Evolutionary conservation across 2,888 invertebrate genomes (phyloP), one percentile per base, ranked within the genome.

Genomic region (Sthenelais limicola): DNA sequence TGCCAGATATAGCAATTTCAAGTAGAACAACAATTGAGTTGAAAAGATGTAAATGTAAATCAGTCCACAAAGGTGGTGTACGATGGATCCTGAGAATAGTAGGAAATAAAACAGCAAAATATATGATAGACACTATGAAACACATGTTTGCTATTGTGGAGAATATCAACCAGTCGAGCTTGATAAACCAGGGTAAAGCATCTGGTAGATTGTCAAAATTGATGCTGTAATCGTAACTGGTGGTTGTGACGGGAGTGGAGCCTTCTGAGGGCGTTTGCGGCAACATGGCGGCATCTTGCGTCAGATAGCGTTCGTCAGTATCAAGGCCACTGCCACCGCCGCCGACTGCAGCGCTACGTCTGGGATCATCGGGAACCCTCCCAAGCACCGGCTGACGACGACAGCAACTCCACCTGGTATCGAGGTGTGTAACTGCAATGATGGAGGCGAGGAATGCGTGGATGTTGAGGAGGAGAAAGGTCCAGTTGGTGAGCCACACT

Each of bases 401-500:
- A 9, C n/a, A n/a, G n/a, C n/a, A n/a, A n/a, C 32, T 3, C 12
- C 58, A 35, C 21, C 58, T 35, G 21, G 18, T n/a, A 32, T 28
- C 3, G 24, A 28, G 30, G 28, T 26, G 12, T 15, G 62, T 26
- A 18, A 74, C 18, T 15, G 73, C 38, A 21, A 73, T 72, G 33
- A 58, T 54, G 15, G 66, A 56, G 5, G 75, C 38, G 38, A 72
- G 62, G 24, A 79, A 69, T 15, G 83, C 72, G 66, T 85, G 82
- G 7, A 81, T 30, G 1, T 81, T 77, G 7, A 85, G 77, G 33
- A 83, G 69, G 4, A 80, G 71, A 75, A 83, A 85, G 15, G 84
- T 80, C 85, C 85, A 85, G 74, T 81, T 83, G n/a, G 85, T 85
- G 24, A 85, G 78, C 70, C 80, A 85, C 12, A 80, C 82, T 12